Evolutionary conservation across 2,113 vertebrate species (phyloP).

Genomic region (Ia io): DNA sequence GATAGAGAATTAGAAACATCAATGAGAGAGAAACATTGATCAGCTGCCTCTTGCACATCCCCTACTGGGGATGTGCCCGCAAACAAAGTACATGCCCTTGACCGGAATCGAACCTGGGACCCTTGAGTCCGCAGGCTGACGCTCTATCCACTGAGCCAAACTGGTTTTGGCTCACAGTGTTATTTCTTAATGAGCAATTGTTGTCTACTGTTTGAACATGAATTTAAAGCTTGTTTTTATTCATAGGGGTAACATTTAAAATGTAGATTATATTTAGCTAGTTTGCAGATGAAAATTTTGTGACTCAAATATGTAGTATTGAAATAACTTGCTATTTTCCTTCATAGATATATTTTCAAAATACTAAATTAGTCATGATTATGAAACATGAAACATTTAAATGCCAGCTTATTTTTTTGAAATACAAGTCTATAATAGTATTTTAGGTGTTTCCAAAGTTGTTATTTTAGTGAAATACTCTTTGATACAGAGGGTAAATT

Average conservation of each 20-base stretch:
- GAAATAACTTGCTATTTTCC: slow-evolving; percentile 32
- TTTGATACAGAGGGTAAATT: background rate
- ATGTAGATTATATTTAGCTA: slow-evolving; percentile 28
- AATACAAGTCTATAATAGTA: background rate
- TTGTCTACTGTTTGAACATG: background rate
- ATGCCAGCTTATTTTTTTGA: background rate
- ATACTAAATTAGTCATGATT: slow-evolving; percentile 19
- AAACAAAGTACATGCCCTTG: no score
- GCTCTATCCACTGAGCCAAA: no score
- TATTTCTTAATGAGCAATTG: slow-evolving; percentile 26
- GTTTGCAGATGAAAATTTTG: background rate
- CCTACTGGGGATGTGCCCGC: no score
- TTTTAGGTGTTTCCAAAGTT: background rate
- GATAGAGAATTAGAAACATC: no score
- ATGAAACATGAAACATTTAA: background rate
- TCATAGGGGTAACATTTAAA: background rate
- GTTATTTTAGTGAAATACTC: background rate
- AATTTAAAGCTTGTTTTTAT: slow-evolving; percentile 44
- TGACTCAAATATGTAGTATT: slow-evolving; percentile 28
- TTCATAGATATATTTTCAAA: slow-evolving; percentile 26
- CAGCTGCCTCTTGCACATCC: no score
- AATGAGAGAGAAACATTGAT: no score
- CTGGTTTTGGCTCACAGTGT: background rate
- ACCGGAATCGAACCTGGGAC: no score
- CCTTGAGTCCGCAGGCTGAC: no score